phyloP scores from a whole-genome alignment of 1,140 invertebrate species.

The Hesperophylax magnus region DNA sequence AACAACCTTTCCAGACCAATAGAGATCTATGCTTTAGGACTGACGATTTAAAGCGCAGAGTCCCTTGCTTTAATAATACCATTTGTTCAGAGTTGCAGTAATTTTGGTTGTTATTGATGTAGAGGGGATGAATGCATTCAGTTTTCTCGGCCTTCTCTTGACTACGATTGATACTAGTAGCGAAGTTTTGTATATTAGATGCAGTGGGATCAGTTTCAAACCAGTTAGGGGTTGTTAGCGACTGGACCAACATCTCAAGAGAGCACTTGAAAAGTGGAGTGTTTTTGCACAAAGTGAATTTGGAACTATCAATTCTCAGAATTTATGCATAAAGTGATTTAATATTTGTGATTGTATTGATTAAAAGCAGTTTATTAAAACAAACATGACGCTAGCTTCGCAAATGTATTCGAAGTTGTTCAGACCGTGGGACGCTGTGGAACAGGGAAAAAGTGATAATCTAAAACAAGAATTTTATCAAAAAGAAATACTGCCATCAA shows the following conservation, averaged over 20 bases:
- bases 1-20: not conserved
- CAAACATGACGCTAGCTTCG: conserved; percentile 46
- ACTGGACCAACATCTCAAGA: conserved; percentile 33
- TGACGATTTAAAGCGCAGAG: not conserved
- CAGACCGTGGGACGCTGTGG: conserved; percentile 68
- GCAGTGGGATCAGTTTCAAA: conserved; percentile 43
- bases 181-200: conserved; percentile 52
- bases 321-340: conserved; percentile 6
- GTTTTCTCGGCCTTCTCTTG: conserved; percentile 52
- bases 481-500: not conserved
- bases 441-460: conserved; percentile 62
- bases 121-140: conserved; percentile 46
- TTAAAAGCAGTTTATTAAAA: not conserved
- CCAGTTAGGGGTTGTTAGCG: conserved; percentile 42
- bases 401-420: conserved; percentile 62
- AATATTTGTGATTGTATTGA: not conserved
- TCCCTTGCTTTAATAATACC: not conserved
- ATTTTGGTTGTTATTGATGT: conserved; percentile 18
- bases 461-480: conserved; percentile 62
- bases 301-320: not conserved
- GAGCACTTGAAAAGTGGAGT: conserved; percentile 21
- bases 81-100: conserved; percentile 16
- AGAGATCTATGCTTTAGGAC: not conserved
- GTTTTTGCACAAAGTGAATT: not conserved
- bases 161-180: conserved; percentile 47